Base-by-base conservation (phyloP, 2,888 invertebrate species). In the Catocala sponsa region DNA sequence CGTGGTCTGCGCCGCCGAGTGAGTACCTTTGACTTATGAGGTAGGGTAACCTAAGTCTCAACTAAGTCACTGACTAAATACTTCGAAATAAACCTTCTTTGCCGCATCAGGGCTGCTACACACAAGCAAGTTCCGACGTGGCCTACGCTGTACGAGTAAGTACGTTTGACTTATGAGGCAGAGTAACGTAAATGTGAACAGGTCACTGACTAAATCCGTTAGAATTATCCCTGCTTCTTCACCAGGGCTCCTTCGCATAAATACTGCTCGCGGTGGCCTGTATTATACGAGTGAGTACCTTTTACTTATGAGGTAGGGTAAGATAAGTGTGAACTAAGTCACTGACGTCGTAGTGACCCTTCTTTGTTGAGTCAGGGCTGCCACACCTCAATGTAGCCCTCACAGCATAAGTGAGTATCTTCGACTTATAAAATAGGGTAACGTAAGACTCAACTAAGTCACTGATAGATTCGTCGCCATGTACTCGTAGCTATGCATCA, bases 161-260 rank as follows among this genome's bases (percentile, higher is more conserved):
- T 95, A 78, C 64, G 13, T 33, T 57, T 25, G 43, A 49, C n/a
- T 41, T 49, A 48, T 10, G 4, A 61, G 10, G 25, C 42, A 55
- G 59, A 32, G 11, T 48, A 38, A 6, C 35, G 0, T 25, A 25
- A 25, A 4, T 38, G 9, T 6, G 35, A 38, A 6, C 9, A 38
- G 9, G 35, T 7, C 35, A 9, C 35, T 38, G 35, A 97, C 97
- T 87, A 97, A 97, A 92, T 95, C 97, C 79, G 97, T 97, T 61
- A 97, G 97, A 97, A 25, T 25, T 97, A 96, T 97, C 97, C 80
- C 96, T 97, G 79, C 94, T 38, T 97, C 81, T 97, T 97, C 32
- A 97, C 97, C 63, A 95, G 97, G 83, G 97, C 97, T 44, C 97
- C 97, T 65, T 97, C 97, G 82, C 96, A 97, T 85, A 96, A 97